These are phyloP conservation scores for Microchirus variegatus DNA, from an alignment of 2,797 vertebrate species.

Conservation along the genomic window DNA sequence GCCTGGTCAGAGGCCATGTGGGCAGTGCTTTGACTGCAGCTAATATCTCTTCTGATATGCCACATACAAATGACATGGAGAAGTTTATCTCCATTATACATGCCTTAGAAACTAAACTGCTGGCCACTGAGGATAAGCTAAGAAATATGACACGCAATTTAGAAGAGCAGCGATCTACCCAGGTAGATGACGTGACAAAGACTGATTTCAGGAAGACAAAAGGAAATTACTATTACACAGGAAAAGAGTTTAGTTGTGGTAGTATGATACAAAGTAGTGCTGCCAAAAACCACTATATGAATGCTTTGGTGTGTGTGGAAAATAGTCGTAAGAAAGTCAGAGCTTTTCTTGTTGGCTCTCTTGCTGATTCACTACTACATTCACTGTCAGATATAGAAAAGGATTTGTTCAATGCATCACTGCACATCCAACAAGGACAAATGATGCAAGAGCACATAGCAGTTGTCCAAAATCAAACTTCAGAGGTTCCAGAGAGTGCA, in stretches of 20 bases:
- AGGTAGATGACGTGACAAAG: slow-evolving; percentile 74
- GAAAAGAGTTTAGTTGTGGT: slow-evolving; percentile 48
- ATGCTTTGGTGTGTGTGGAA: slow-evolving; percentile 87
- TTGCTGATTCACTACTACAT: slow-evolving; percentile 67
- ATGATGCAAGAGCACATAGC: slow-evolving; percentile 59
- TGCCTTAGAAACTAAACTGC: slow-evolving; percentile 91
- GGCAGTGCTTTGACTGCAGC: slow-evolving; percentile 82
- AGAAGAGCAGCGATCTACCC: slow-evolving; percentile 81
- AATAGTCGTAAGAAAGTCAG: slow-evolving; percentile 85
- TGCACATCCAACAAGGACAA: slow-evolving; percentile 73
- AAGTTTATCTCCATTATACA: slow-evolving; percentile 93
- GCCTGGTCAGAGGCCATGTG: slow-evolving; percentile 78
- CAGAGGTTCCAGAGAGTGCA: slow-evolving; percentile 77
- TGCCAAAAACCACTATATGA: slow-evolving; percentile 81
- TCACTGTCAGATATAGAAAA: slow-evolving; percentile 78
- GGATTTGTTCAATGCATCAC: slow-evolving; percentile 76
- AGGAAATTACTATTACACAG: slow-evolving; percentile 64
- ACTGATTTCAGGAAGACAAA: slow-evolving; percentile 75
- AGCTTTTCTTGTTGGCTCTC: slow-evolving; percentile 76
- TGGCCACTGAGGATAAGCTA: slow-evolving; percentile 91
- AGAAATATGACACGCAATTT: slow-evolving; percentile 88
- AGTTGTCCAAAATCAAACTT: slow-evolving; percentile 31
- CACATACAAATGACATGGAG: slow-evolving; percentile 84
- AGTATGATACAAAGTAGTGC: slow-evolving; percentile 68
- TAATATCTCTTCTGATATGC: slow-evolving; percentile 78